These are phyloP conservation scores for Lasioglossum figueresi DNA, from an alignment of 2,888 invertebrate genomes.

Conservation along the genomic window DNA sequence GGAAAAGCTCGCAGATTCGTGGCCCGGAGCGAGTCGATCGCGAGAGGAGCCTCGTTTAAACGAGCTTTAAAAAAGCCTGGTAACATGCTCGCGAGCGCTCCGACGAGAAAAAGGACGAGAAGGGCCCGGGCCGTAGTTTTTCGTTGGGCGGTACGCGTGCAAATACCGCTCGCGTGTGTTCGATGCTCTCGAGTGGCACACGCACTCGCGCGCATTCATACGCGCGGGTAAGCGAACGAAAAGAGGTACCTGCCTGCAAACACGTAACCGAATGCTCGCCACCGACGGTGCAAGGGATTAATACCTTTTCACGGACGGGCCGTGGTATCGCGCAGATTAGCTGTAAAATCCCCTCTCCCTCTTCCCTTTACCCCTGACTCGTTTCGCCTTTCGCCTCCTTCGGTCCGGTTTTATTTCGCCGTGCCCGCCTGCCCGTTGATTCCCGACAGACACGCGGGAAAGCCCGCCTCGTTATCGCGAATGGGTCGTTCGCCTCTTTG, in stretches of 20 bases:
- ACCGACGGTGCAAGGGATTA: conserved; percentile 58
- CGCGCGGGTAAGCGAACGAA: conserved; percentile 55
- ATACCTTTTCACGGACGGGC: conserved; percentile 56
- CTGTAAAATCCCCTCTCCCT: conserved; percentile 42
- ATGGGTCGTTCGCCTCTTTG: conserved; percentile 28
- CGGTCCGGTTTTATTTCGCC: conserved; percentile 38
- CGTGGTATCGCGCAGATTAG: conserved; percentile 57
- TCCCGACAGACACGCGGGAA: conserved; percentile 33
- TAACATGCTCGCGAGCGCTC: conserved; percentile 56
- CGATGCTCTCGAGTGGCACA: conserved; percentile 15
- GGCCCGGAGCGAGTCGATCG: not conserved
- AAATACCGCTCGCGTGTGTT: conserved; percentile 9
- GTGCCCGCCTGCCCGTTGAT: conserved; percentile 33
- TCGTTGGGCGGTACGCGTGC: conserved; percentile 15
- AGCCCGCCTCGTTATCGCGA: conserved; percentile 33
- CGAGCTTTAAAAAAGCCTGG: conserved; percentile 69
- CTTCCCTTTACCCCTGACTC: not conserved
- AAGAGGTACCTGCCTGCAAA: conserved; percentile 63
- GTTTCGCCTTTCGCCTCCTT: conserved; percentile 11
- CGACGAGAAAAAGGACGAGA: conserved; percentile 33
- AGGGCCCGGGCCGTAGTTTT: conserved; percentile 41
- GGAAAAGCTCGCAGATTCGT: not conserved
- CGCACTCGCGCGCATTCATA: conserved; percentile 24
- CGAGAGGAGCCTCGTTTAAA: conserved; percentile 67
- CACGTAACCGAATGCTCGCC: conserved; percentile 62